These are phyloP conservation scores for Germaria angustata DNA, from an alignment of 2,888 invertebrate species.

Conservation along the genomic window DNA sequence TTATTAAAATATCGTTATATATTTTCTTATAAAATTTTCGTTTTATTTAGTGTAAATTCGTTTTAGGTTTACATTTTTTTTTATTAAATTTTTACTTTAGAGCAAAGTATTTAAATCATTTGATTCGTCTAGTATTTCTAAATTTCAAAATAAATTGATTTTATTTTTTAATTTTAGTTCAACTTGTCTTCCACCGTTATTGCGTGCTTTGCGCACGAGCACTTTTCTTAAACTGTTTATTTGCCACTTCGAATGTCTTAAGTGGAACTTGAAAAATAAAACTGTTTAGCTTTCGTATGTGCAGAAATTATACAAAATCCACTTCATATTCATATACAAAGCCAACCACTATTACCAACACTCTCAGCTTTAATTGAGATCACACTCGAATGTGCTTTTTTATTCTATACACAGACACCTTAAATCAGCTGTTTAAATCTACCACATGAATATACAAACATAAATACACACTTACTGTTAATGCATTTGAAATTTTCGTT, in stretches of 20 bases:
- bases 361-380: background rate
- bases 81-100: constrained; percentile 20
- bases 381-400: background rate
- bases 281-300: constrained; percentile 53
- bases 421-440: constrained; percentile 33
- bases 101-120: constrained; percentile 12
- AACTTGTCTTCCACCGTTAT: constrained; percentile 67
- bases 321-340: constrained; percentile 38
- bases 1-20: background rate
- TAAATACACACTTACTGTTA: background rate
- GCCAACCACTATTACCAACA: constrained; percentile 5
- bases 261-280: constrained; percentile 69
- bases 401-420: background rate
- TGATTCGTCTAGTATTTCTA: constrained; percentile 6
- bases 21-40: background rate
- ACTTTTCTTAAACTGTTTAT: constrained; percentile 76
- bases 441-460: background rate
- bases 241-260: constrained; percentile 70
- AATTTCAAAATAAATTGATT: constrained; percentile 19
- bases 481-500: constrained; percentile 14
- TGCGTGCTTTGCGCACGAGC: constrained; percentile 76
- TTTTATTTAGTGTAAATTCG: constrained; percentile 23
- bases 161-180: constrained; percentile 40
- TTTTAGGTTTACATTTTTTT: constrained; percentile 33
- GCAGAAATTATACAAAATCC: constrained; percentile 63